Evolutionary conservation across 2,888 invertebrate genomes (phyloP).

Genomic region (Hydrotaea diabolus): DNA sequence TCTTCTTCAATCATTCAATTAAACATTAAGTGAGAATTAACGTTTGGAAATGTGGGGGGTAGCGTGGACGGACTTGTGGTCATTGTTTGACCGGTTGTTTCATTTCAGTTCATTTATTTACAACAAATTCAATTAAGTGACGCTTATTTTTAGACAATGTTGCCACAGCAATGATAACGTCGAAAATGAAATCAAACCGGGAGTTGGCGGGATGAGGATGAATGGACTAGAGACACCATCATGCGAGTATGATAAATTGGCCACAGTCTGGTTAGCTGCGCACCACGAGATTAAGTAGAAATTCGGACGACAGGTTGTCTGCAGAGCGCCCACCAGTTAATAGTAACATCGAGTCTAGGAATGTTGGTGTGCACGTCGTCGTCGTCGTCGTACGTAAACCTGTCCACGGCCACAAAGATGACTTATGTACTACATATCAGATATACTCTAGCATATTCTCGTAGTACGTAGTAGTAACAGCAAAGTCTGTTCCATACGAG

Average conservation of each 20-base stretch:
- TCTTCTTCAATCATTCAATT: constrained; percentile 59
- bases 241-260: no score
- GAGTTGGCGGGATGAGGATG: no score
- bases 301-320: constrained; percentile 58
- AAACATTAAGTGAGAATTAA: constrained; percentile 56
- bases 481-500: not conserved
- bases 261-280: no score
- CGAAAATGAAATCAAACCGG: not conserved
- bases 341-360: constrained; percentile 1
- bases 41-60: not conserved
- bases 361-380: not conserved
- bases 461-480: not conserved
- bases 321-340: constrained; percentile 46
- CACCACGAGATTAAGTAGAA: not conserved
- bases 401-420: not conserved
- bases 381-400: not conserved
- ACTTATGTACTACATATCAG: no score
- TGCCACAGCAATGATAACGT: not conserved
- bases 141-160: constrained; percentile 5
- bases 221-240: not conserved
- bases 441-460: not conserved
- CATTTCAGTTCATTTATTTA: not conserved
- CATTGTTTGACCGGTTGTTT: not conserved
- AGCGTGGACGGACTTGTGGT: not conserved
- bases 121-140: constrained; percentile 30